Conservation (phyloP, 2,797 vertebrate genomes). For the Erethizon dorsatum region DNA sequence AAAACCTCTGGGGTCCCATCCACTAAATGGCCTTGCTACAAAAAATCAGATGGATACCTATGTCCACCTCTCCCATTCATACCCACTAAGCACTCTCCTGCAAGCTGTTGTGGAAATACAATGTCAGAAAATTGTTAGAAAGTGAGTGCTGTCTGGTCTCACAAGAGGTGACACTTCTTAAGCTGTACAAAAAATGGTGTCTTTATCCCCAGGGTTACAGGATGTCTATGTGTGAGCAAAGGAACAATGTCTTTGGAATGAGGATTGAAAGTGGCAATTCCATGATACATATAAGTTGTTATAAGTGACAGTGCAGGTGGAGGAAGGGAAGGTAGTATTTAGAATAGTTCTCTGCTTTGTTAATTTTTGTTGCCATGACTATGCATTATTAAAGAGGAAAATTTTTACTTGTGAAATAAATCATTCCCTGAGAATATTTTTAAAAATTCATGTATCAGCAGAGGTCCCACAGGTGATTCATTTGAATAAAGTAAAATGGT, state of each 20-base stretch:
- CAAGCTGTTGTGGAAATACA: background rate
- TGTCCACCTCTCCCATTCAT: background rate
- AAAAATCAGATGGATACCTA: background rate
- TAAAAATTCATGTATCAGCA: slow-evolving; percentile 6
- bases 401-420: background rate
- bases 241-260: background rate
- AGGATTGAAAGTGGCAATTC: background rate
- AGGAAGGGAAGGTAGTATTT: background rate
- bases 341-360: background rate
- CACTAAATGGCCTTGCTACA: background rate
- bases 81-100: background rate
- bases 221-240: background rate
- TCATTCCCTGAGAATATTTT: background rate
- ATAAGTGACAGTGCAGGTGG: background rate
- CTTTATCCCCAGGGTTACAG: background rate
- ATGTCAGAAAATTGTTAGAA: background rate
- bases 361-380: background rate
- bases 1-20: background rate
- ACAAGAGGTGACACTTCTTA: background rate
- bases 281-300: too few species aligned
- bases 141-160: slow-evolving; percentile 4
- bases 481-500: background rate
- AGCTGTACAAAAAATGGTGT: background rate
- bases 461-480: background rate
- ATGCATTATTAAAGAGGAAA: background rate